Evolutionary conservation across 2,797 vertebrate genomes (phyloP).

Genomic region (Periophthalmus magnuspinnatus): DNA sequence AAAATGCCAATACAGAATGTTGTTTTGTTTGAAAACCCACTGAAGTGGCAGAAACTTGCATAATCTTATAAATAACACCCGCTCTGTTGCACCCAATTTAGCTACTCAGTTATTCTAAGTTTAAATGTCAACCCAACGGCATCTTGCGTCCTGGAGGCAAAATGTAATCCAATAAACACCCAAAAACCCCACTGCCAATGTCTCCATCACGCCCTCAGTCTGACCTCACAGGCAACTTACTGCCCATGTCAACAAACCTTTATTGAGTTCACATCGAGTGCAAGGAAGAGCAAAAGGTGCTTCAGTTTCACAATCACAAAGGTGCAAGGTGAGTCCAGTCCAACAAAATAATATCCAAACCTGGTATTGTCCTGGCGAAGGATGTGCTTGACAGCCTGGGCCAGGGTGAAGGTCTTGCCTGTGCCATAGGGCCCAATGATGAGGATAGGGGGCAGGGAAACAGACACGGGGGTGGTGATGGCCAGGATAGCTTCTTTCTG

Average conservation of each 20-base stretch:
- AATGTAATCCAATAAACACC: conserved; percentile 3
- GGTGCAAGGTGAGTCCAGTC: neutral
- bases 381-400: conserved; percentile 98
- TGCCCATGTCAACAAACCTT: neutral
- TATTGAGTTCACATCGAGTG: neutral
- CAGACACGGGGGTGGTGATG: conserved; percentile 91
- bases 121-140: conserved; percentile 46
- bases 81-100: conserved; percentile 18
- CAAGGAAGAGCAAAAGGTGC: neutral
- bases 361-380: conserved; percentile 93
- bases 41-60: conserved; percentile 22
- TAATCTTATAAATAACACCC: neutral
- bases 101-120: conserved; percentile 5
- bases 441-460: conserved; percentile 92
- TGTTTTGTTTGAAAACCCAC: conserved; percentile 23
- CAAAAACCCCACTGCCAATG: neutral
- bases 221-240: conserved; percentile 26
- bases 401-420: conserved; percentile 98
- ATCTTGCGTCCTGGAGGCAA: conserved; percentile 30
- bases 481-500: conserved; percentile 98
- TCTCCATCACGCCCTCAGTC: conserved; percentile 9
- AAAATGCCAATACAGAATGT: conserved; percentile 26
- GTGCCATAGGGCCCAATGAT: conserved; percentile 99
- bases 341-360: conserved; percentile 69
- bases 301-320: neutral